Evolutionary conservation across 2,797 vertebrate species (phyloP), one percentile per base, ranked within the genome.

Genomic region (Cyprinodon diabolis): DNA sequence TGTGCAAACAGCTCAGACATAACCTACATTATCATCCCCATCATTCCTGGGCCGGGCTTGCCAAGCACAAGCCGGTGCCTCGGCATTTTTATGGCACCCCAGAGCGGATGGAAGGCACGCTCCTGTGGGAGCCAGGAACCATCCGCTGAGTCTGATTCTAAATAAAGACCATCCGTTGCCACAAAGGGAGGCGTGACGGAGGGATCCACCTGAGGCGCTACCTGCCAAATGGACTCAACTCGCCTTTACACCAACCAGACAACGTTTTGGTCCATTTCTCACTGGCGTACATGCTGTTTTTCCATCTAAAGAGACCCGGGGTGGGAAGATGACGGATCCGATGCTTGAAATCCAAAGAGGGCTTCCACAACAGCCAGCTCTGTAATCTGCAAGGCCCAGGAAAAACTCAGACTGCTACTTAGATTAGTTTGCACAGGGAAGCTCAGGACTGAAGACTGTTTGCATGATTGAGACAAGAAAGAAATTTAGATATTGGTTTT

Each of bases 101-200:
- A 89, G 85, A 72, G 74, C 89, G 92, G 91, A 94, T 78, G 79
- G 79, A 4, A 86, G 83, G 80, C 84, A 80, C 73, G 84, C 79
- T 92, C 83, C 84, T 88, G 72, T 58, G 85, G 87, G 83, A 87
- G 90, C 90, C 87, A 83, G 72, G 75, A 87, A 85, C 76, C 89
- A 91, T 92, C 92, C 84, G 89, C 74, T 91, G 88, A 51, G 73
- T 82, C 85, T 84, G 81, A 87, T 91, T 87, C 86, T 85, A 90
- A 93, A 93, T 92, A 93, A 93, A 93, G 88, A 89, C 90, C 87
- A 90, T 93, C 93, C 88, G 92, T 93, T 90, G 90, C 80, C 10
- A 51, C 76, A 10, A 72, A 74, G 85, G 79, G 81, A 84, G 81
- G 72, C 48, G 12, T 19, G 74, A 72, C 68, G 60, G 63, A 68